Base-by-base conservation (phyloP, 2,888 invertebrate genomes). In the Dynastes grantii region DNA sequence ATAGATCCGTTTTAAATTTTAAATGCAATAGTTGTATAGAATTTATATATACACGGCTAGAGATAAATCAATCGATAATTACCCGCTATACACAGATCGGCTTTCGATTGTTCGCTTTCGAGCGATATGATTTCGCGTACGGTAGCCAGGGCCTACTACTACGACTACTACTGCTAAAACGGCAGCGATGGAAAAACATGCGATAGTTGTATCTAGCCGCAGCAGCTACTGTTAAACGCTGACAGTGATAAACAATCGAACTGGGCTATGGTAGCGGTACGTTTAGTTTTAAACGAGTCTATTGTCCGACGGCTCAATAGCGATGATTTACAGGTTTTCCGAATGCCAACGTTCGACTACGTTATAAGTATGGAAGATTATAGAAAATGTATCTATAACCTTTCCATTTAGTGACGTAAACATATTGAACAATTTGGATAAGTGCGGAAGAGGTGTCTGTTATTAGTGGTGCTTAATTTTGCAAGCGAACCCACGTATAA, bases 321-420 rank as follows among this genome's bases (percentile, higher is more conserved):
- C 16, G 58, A 61, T 76, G 76, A 76, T 76, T 76, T 76, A 76
- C 63, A 76, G 40, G 22, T 55, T 61, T 76, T 76, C 55, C 11
- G 11, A 45, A 45, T 11, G 45, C 45, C 8, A 45, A 45, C 55
- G 5, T 22, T 55, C 8, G 55, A 55, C 22, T 55, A 55, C 55
- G 22, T 8, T 45, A 45, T 45, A 45, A 45, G 45, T 45, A 45
- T 45, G 45, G 45, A 45, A 32, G 32, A 32, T 32, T 32, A 32
- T 32, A 32, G 29, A 32, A 32, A 32, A 32, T 32, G 29, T 32
- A 32, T 32, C 32, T 32, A 32, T 32, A 32, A 32, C 32, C 32
- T 5, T 32, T 32, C 5, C 5, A 32, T 32, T 32, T 32, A 32
- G 5, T 32, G 32, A 32, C 32, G 32, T 32, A 5, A 32, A 32